These are phyloP conservation scores for Prolemur simus DNA, from an alignment of 2,113 vertebrate genomes.

Conservation along the genomic window DNA sequence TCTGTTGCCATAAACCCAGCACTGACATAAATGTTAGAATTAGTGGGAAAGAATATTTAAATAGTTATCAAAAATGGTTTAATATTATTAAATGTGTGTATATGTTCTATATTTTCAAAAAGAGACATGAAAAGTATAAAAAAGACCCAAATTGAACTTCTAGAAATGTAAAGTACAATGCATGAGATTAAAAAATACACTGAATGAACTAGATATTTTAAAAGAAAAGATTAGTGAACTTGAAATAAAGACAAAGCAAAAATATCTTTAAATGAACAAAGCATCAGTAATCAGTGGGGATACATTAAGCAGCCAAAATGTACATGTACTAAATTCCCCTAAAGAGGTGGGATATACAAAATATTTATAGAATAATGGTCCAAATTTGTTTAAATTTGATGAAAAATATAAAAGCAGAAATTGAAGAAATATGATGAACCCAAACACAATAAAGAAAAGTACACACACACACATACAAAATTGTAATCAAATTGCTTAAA, in stretches of 20 bases:
- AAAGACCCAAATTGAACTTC: neutral
- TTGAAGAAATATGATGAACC: neutral
- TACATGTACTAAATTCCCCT: neutral
- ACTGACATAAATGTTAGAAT: neutral
- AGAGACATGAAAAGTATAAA: neutral
- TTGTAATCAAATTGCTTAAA: neutral
- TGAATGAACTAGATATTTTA: neutral
- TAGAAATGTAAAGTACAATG: neutral
- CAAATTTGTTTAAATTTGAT: neutral
- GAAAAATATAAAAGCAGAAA: neutral
- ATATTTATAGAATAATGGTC: neutral
- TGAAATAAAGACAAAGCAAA: neutral
- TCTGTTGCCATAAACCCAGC: neutral
- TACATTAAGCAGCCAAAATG: neutral
- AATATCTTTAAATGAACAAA: neutral
- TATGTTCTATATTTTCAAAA: neutral
- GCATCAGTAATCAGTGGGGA: neutral
- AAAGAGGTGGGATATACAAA: neutral
- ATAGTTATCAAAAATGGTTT: neutral
- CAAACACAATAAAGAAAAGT: neutral
- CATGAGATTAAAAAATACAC: neutral
- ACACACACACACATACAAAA: neutral
- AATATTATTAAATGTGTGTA: neutral
- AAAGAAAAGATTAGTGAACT: neutral
- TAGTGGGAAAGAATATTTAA: neutral